These are phyloP conservation scores for Sebastes steindachneri DNA, from an alignment of 2,797 vertebrate genomes.

Conservation along the genomic window DNA sequence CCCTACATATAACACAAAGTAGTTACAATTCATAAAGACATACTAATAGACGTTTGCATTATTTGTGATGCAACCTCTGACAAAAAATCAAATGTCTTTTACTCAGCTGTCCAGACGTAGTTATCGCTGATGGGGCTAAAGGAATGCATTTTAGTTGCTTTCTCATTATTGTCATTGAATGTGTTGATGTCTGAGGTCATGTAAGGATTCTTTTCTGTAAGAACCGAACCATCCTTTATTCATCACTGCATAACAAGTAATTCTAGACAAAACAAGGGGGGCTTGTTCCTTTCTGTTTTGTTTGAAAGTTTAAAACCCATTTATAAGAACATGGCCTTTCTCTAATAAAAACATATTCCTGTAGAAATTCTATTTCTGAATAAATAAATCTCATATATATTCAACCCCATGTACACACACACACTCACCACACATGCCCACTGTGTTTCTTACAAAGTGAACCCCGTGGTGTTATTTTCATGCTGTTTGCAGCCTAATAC, in stretches of 20 bases:
- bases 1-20: neutral
- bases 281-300: constrained; percentile 4
- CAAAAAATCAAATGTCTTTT: constrained; percentile 12
- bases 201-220: constrained; percentile 9
- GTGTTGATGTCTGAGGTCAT: constrained; percentile 14
- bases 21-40: neutral
- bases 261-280: neutral
- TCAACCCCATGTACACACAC: constrained; percentile 5
- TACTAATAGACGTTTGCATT: neutral
- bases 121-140: neutral
- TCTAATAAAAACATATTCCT: constrained; percentile 43
- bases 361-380: constrained; percentile 46
- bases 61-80: neutral
- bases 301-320: constrained; percentile 63
- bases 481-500: constrained; percentile 46
- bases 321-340: constrained; percentile 47
- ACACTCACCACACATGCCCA: constrained; percentile 18
- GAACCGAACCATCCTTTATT: constrained; percentile 8
- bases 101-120: neutral
- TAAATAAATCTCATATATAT: constrained; percentile 61
- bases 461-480: constrained; percentile 48
- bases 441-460: constrained; percentile 55
- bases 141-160: neutral
- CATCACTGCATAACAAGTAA: constrained; percentile 16
- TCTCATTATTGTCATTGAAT: neutral